These are phyloP conservation scores for Wasmannia auropunctata DNA, from an alignment of 1,140 invertebrate genomes.

Conservation along the genomic window DNA sequence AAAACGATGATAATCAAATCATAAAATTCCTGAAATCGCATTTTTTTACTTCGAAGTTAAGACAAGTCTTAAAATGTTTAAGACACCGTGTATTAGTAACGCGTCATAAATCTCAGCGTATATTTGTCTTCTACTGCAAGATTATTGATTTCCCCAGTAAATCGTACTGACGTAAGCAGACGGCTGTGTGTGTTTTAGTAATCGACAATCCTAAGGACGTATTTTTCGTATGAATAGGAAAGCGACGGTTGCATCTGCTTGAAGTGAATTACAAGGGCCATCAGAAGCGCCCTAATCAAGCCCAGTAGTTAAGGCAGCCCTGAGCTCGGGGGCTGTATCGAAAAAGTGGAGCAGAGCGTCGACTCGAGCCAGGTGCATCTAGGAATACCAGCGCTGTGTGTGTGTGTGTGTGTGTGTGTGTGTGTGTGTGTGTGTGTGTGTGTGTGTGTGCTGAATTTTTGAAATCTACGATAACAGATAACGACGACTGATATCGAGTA, in stretches of 20 bases:
- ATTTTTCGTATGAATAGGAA: neutral
- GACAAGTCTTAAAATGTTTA: neutral
- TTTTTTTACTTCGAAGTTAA: neutral
- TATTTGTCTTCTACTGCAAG: neutral
- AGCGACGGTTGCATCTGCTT: neutral
- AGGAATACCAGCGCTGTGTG: neutral
- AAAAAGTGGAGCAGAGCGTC: constrained; percentile 24
- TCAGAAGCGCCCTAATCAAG: neutral
- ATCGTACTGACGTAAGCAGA: neutral
- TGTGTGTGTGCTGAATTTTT: neutral
- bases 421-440: no score
- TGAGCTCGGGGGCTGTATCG: neutral
- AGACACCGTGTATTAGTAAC: neutral
- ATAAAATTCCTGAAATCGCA: neutral
- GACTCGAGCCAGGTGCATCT: neutral
- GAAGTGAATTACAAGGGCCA: neutral
- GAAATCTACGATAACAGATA: neutral
- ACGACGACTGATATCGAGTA: neutral
- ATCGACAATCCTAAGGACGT: neutral
- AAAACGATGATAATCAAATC: neutral
- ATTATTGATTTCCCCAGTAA: neutral
- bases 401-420: no score
- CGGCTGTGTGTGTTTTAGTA: neutral
- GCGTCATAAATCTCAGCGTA: neutral
- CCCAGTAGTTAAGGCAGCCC: neutral